These are phyloP conservation scores for Drosophila pachea DNA, from an alignment of 1,140 invertebrate genomes.

Conservation along the genomic window DNA sequence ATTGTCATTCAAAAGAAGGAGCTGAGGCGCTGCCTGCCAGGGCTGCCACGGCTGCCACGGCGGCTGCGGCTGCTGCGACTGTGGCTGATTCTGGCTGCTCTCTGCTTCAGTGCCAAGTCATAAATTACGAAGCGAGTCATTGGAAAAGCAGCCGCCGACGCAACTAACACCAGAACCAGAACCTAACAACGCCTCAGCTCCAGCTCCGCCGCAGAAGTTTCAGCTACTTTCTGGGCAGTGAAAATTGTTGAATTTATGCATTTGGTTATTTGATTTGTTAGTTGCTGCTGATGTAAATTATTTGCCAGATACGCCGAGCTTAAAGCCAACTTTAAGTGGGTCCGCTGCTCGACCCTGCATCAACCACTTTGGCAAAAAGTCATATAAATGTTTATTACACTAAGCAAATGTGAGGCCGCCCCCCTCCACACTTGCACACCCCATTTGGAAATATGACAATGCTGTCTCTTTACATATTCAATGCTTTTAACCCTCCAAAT, in stretches of 20 bases:
- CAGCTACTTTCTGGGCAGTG: slow-evolving; percentile 66
- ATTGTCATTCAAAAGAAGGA: slow-evolving; percentile 60
- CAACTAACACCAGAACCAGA: slow-evolving; percentile 26
- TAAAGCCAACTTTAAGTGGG: slow-evolving; percentile 16
- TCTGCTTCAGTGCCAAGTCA: slow-evolving; percentile 61
- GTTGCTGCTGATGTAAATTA: slow-evolving; percentile 66
- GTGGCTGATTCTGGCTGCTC: slow-evolving; percentile 23
- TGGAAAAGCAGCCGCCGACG: slow-evolving; percentile 64
- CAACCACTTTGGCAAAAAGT: slow-evolving; percentile 64
- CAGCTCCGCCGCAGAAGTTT: slow-evolving; percentile 10
- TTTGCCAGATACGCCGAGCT: slow-evolving; percentile 42
- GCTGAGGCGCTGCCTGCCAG: slow-evolving; percentile 13
- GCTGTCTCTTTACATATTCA: slow-evolving; percentile 71
- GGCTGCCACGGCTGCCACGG: slow-evolving; percentile 13
- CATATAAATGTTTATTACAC: slow-evolving; percentile 75
- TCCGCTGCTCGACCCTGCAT: slow-evolving; percentile 3
- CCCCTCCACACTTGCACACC: slow-evolving; percentile 47
- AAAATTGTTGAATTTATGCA: slow-evolving; percentile 70
- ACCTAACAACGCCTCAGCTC: not conserved
- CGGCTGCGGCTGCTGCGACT: too few species aligned
- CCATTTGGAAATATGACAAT: slow-evolving; percentile 77
- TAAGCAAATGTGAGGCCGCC: slow-evolving; percentile 55
- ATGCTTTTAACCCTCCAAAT: slow-evolving; percentile 63
- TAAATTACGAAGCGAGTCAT: slow-evolving; percentile 74
- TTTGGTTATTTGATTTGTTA: slow-evolving; percentile 75